Conservation (phyloP, 2,113 vertebrate species). For the Pituophis catenifer region DNA sequence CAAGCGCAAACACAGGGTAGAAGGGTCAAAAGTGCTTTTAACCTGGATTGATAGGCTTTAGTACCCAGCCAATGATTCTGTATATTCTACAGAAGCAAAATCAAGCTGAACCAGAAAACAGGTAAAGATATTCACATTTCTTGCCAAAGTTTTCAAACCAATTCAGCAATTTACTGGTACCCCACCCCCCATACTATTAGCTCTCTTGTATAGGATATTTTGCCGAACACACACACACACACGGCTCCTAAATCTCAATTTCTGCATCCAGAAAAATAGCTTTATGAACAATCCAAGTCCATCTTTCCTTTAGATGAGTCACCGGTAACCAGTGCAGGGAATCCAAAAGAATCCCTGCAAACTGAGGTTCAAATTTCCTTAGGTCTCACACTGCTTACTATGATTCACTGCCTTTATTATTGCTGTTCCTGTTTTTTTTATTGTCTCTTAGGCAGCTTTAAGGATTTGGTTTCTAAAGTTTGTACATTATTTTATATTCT, state of each 20-base stretch:
- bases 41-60: neutral
- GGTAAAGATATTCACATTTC: neutral
- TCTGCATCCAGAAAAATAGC: neutral
- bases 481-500: neutral
- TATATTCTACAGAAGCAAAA: neutral
- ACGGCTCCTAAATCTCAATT: neutral
- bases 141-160: neutral
- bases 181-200: neutral
- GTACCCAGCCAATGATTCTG: neutral
- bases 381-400: neutral
- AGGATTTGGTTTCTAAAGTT: neutral
- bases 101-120: neutral
- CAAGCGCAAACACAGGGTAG: neutral
- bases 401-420: neutral
- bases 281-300: neutral
- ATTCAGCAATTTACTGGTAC: neutral
- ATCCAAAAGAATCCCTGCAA: neutral
- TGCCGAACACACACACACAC: neutral
- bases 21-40: neutral
- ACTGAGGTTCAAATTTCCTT: neutral
- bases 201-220: neutral
- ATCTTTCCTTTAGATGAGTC: neutral
- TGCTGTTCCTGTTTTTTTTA: neutral
- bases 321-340: neutral
- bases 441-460: neutral